Base-by-base conservation (phyloP, 2,888 invertebrate species). In the Hermodice carunculata region DNA sequence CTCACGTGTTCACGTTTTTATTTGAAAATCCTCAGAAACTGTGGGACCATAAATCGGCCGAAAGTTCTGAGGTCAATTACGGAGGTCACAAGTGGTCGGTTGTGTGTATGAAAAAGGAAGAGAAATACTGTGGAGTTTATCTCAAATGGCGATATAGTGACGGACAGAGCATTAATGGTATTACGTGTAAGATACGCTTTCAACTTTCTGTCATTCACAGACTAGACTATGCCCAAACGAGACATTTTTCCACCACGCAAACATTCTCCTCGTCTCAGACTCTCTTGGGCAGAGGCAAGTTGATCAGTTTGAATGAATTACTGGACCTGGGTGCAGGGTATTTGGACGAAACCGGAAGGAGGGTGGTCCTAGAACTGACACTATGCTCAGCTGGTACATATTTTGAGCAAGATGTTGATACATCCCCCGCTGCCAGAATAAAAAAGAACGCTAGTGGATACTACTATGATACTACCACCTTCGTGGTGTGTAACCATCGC, bases 381-480 rank as follows among this genome's bases (percentile, higher is more conserved):
- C 54, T 75, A 40, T 59, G 42, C 22, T 51, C 56, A 22, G 65
- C 65, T 37, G 42, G 43, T 11, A 66, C 65, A 5, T 52, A 61
- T n/a, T 68, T 52, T 22, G 61, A 51, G 49, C 51, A 59, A 37
- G 44, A 34, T 22, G 57, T 73, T n/a, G 73, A 73, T 49, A 70
- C 65, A 4, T 64, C 67, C 3, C 60, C 69, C 3, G 56, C 58
- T 3, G 58, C 56, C 4, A 51, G 73, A n/a, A 71, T 66, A 11
- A 64, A 71, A 22, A 75, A 75, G 48, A 75, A 75, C 43, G 73
- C 73, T 46, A 70, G 69, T 46, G 75, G 75, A 4, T 65, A 62
- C 31, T 75, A 75, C 59, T 75, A 67, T 37, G 75, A 75, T 37
- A 70, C 74, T 11, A 42, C 43, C 24, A 67, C 66, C 3, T 75